Base-by-base conservation (phyloP, 2,113 vertebrate genomes). In the Pungitius pungitius region DNA sequence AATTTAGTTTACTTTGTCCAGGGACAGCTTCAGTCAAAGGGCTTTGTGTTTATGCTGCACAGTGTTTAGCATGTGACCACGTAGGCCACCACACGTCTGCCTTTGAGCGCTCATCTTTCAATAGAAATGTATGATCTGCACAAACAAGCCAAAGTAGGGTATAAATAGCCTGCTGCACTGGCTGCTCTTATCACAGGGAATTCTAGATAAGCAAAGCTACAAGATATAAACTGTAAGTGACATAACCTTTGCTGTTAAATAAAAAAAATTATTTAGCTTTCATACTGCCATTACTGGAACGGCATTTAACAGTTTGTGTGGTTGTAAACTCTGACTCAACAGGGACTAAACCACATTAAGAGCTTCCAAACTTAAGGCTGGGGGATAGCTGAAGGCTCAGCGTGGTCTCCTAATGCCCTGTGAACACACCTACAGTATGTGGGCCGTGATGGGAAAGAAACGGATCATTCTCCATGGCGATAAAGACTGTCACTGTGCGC, bases 1-100 rank as follows among this genome's bases (percentile, higher is more conserved):
- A 70, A 52, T 57, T 43, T 52, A 20, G 54, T 57, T 69, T 69
- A 57, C 12, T 49, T 30, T 13, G n/a, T 73, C 24, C 51, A 33
- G 11, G 24, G 27, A 8, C 11, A 42, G 69, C 40, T n/a, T 26
- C 10, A 17, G 2, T 22, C n/a, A 17, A 51, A 67, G n/a, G n/a
- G 37, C 39, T 35, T 20, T 10, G 51, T 47, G 62, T 73, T 68
- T 64, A 37, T 30, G 30, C 10, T 22, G 27, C 39, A 22, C 24
- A 57, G 37, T 13, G 15, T 69, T 74, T 22, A 52, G 20, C 49
- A 49, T n/a, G 40, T 42, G 20, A 69, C 3, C 20, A 56, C 20
- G 3, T 24, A 37, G 15, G 30, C 26, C 20, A 26, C 26, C 26
- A 12, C 5, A 49, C 3, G 13, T 8, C 4, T 42, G 37, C 6